These are phyloP conservation scores for Falco rusticolus DNA, from an alignment of 2,797 vertebrate species.

Conservation along the genomic window DNA sequence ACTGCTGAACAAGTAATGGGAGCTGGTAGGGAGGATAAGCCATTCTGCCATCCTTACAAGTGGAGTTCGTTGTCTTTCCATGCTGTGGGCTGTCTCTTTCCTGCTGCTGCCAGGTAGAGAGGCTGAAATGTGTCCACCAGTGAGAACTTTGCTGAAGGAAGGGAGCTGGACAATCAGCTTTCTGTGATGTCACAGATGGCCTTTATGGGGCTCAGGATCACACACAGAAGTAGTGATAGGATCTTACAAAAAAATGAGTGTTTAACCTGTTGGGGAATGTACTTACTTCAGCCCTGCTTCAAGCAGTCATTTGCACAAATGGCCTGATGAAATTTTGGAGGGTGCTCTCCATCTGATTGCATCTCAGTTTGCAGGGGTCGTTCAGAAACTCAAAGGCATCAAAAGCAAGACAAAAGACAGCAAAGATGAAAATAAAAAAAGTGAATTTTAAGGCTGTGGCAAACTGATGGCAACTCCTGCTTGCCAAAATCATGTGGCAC, in stretches of 20 bases:
- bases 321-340: background rate
- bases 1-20: background rate
- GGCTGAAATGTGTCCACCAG: background rate
- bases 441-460: background rate
- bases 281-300: background rate
- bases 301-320: background rate
- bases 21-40: background rate
- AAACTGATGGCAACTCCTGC: background rate
- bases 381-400: background rate
- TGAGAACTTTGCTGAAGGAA: background rate
- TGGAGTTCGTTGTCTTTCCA: background rate
- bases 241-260: background rate
- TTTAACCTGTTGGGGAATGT: background rate
- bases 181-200: background rate
- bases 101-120: background rate
- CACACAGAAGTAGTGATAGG: background rate
- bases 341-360: background rate
- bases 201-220: background rate
- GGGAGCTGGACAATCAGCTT: background rate
- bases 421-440: background rate
- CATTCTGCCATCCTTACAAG: fast-evolving
- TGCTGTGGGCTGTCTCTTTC: background rate
- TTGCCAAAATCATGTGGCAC: background rate
- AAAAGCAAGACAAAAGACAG: background rate
- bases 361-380: background rate